phyloP scores from a whole-genome alignment of 2,113 vertebrate genomes.

The Oxygymnocypris stewartii region DNA sequence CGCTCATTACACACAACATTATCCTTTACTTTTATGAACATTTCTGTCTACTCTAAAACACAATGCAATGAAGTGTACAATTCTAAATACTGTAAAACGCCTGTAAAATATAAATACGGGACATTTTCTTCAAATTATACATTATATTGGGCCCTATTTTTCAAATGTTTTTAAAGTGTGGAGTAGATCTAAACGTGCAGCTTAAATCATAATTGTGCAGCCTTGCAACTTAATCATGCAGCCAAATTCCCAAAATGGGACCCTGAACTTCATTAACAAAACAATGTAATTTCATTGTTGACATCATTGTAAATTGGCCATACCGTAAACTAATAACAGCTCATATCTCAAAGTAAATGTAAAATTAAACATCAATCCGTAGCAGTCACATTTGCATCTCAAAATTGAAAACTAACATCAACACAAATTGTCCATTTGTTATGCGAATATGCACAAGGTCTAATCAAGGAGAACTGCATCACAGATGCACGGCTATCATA shows the following conservation, averaged over 20 bases:
- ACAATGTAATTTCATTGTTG: neutral
- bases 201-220: neutral
- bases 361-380: neutral
- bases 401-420: neutral
- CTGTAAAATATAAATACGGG: too few species aligned
- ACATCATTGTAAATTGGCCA: neutral
- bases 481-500: neutral
- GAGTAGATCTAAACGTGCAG: neutral
- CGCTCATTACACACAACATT: too few species aligned
- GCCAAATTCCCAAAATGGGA: neutral
- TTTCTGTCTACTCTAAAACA: too few species aligned
- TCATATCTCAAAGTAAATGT: neutral
- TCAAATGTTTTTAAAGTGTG: neutral
- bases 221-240: neutral
- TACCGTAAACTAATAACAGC: neutral
- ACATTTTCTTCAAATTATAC: too few species aligned
- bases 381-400: neutral
- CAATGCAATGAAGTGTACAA: too few species aligned
- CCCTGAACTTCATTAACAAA: neutral
- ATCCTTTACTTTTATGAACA: too few species aligned
- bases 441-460: neutral
- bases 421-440: neutral
- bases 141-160: too few species aligned
- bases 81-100: too few species aligned
- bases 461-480: constrained; percentile 9